Base-by-base conservation (phyloP, 2,888 invertebrate species). In the Phragmatobia fuliginosa region DNA sequence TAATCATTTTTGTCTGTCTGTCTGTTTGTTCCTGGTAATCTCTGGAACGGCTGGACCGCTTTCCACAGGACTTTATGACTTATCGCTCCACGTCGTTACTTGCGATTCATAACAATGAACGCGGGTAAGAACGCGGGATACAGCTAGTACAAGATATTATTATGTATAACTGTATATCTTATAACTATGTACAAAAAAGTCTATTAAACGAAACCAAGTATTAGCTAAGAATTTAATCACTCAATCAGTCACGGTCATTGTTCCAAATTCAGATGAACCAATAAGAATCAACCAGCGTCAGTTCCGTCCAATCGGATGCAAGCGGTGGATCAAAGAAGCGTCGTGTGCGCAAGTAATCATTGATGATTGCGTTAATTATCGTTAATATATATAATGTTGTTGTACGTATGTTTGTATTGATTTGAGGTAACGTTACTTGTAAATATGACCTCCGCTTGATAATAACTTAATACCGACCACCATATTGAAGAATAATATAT, bases 261-360 rank as follows among this genome's bases (percentile, higher is more conserved):
- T 85, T 86, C 81, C 79, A 85, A 84, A 85, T 84, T 83, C 72
- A 76, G 84, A 83, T 75, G 71, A 75, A 62, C 79, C 83, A 81
- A 81, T 82, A 71, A 71, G 67, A 72, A 75, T 64, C 71, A 66
- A 71, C 73, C 81, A 80, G 77, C 83, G 80, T 77, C 82, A 67
- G 66, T 62, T 67, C 28, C 31, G 49, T 36, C 78, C 82, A 82
- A 80, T 77, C 75, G 77, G 25, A 67, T 58, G 62, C 36, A n/a
- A 49, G 73, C 80, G 81, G 81, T 38, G 41, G 70, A 76, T 81
- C 82, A 81, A 79, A 81, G 67, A 64, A 67, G 10, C 58, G 79
- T 68, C 73, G 77, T 76, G 73, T 81, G 79, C 73, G 80, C 72
- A 74, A 8, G 45, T 71, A 71, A 77, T 71, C 68, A 71, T 71